These are phyloP conservation scores for Plusia festucae DNA, from an alignment of 2,888 invertebrate species.

Conservation along the genomic window DNA sequence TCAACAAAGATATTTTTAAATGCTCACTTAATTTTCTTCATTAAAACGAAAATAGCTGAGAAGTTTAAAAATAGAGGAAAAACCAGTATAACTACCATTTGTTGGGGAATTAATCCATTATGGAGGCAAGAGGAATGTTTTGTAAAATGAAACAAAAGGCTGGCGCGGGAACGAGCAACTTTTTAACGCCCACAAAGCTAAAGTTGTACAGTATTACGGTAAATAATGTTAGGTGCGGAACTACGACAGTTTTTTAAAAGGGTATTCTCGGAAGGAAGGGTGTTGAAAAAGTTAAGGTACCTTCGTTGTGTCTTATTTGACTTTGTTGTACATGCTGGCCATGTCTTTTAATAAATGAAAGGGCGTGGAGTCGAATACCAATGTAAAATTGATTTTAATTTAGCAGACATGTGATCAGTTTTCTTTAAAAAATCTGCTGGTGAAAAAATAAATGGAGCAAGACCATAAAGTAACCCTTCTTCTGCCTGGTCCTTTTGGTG, in stretches of 20 bases:
- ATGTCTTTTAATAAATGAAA: too few species aligned
- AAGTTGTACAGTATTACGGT: slow-evolving; percentile 32
- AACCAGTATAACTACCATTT: slow-evolving; percentile 33
- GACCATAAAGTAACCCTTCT: too few species aligned
- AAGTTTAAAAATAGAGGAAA: slow-evolving; percentile 33
- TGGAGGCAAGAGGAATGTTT: slow-evolving; percentile 37
- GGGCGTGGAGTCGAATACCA: too few species aligned
- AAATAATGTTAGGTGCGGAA: slow-evolving; percentile 21
- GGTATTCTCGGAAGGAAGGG: neutral
- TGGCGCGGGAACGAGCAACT: slow-evolving; percentile 27
- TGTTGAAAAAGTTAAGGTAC: neutral
- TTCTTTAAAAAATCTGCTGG: too few species aligned
- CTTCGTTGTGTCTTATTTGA: neutral
- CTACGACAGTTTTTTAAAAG: slow-evolving; percentile 18
- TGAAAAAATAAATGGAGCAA: too few species aligned
- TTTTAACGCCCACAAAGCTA: slow-evolving; percentile 22
- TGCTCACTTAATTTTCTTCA: neutral
- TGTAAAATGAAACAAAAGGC: slow-evolving; percentile 48
- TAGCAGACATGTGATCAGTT: too few species aligned
- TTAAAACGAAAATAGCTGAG: slow-evolving; percentile 25
- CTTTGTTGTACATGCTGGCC: neutral
- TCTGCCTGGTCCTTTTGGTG: too few species aligned
- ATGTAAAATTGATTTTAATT: too few species aligned
- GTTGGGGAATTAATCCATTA: slow-evolving; percentile 55
- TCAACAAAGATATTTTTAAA: neutral